Conservation (phyloP, 1,140 invertebrate genomes). For the Drosophila tropicalis region DNA sequence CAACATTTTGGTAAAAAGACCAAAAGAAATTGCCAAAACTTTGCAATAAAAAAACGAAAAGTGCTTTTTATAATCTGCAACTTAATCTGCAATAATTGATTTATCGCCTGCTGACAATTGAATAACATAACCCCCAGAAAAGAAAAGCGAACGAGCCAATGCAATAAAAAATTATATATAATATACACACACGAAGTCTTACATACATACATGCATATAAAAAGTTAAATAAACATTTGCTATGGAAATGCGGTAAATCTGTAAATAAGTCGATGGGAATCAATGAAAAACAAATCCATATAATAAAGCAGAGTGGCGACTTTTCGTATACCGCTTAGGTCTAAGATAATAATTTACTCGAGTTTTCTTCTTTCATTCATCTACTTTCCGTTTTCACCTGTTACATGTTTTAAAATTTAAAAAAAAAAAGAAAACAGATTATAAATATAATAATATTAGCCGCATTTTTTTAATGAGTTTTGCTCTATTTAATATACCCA, state of each 20-base stretch:
- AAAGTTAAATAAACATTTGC: slow-evolving; percentile 59
- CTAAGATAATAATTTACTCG: too few species aligned
- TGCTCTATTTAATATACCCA: too few species aligned
- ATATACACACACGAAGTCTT: slow-evolving; percentile 22
- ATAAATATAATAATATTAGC: too few species aligned
- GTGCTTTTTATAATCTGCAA: slow-evolving; percentile 56
- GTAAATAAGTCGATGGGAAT: slow-evolving; percentile 34
- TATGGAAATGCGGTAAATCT: slow-evolving; percentile 49
- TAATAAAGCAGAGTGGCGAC: too few species aligned
- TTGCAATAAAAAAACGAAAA: slow-evolving; percentile 22
- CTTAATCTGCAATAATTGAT: slow-evolving; percentile 67
- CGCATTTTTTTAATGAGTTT: too few species aligned
- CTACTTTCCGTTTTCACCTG: too few species aligned
- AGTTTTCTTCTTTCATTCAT: too few species aligned
- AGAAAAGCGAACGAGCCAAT: slow-evolving; percentile 41
- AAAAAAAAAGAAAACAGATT: too few species aligned
- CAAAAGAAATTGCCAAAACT: background rate
- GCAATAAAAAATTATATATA: slow-evolving; percentile 14
- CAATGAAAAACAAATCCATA: slow-evolving; percentile 13
- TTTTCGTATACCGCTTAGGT: too few species aligned
- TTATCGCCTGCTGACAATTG: slow-evolving; percentile 66
- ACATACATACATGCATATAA: slow-evolving; percentile 22
- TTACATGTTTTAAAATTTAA: too few species aligned
- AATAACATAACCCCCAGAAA: slow-evolving; percentile 39
- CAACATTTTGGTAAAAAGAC: background rate